Base-by-base conservation (phyloP, 2,113 vertebrate species). In the Rhinoptilus africanus region DNA sequence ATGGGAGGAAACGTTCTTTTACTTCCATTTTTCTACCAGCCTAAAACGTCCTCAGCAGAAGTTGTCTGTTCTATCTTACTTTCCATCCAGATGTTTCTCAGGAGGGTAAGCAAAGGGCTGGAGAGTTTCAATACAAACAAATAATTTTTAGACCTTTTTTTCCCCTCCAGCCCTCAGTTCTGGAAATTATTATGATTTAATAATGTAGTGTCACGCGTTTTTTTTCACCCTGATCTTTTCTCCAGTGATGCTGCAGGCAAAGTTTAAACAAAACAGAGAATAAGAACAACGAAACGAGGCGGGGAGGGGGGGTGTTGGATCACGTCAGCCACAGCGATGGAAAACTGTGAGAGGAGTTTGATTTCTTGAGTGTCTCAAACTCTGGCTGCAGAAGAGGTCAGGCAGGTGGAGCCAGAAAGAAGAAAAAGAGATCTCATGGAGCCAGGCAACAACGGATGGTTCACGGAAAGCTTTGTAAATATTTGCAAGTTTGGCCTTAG, bases 391-490 rank as follows among this genome's bases (percentile, higher is more conserved):
- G 53, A 80, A 94, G 48, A 89, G 66, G 53, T 92, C 83, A 76
- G 77, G 10, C 30, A 66, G 62, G 67, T 79, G 53, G 48, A 88
- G 60, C 45, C 41, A 67, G 60, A 78, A 86, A 48, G 64, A 86
- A 80, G 60, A 76, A 74, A 79, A 81, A 64, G 76, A 72, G 62
- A 68, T 53, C 48, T 87, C 62, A 30, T 8, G 34, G 41, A 79
- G 57, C 45, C 50, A 79, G 54, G 27, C 73, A 66, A 37, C n/a
- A 76, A 68, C 1, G 5, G 30, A 47, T 59, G 50, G 62, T 62
- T 92, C 86, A 62, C 73, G 73, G 77, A 73, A 88, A 82, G 74
- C 91, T 97, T 92, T 91, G 87, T 78, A 97, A 95, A 95, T 92
- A 93, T 91, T 93, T 91, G 76, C 53, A 95, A 64, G 83, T 85